Evolutionary conservation across 2,888 invertebrate genomes (phyloP).

Genomic region (Nomada ruficornis): DNA sequence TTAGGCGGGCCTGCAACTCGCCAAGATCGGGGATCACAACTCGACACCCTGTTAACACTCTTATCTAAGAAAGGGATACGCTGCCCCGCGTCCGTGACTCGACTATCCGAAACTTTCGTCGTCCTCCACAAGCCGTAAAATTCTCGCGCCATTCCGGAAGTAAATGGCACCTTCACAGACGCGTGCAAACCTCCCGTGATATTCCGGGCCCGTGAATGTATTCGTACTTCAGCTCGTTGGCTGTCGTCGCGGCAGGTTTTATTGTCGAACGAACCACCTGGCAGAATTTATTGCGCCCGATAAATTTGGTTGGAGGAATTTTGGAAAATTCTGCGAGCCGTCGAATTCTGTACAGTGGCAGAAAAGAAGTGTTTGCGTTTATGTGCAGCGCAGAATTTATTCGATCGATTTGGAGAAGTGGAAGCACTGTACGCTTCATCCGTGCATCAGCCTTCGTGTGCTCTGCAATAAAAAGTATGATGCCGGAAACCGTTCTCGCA

Average conservation of each 20-base stretch:
- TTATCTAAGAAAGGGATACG: constrained; percentile 51
- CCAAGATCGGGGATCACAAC: constrained; percentile 59
- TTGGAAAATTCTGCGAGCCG: constrained; percentile 16
- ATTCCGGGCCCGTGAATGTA: background rate
- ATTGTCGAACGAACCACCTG: background rate
- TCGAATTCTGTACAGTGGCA: background rate
- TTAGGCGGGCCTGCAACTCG: constrained; percentile 53
- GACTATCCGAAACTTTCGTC: constrained; percentile 38
- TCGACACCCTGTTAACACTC: constrained; percentile 54
- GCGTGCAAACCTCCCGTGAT: background rate
- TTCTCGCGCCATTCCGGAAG: background rate
- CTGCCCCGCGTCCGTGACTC: constrained; percentile 41
- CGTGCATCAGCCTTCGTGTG: background rate
- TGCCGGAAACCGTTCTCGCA: background rate
- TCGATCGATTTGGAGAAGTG: constrained; percentile 28
- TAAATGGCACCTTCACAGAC: background rate
- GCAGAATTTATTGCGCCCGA: background rate
- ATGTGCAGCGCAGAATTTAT: constrained; percentile 24
- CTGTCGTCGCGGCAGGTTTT: background rate
- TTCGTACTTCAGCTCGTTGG: background rate
- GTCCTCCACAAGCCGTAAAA: constrained; percentile 3
- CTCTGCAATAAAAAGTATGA: constrained; percentile 20
- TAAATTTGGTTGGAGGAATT: constrained; percentile 29
- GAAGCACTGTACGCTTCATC: constrained; percentile 4
- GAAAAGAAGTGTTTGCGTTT: constrained; percentile 19